Conservation (phyloP, 2,797 vertebrate species). For the Platalea minor region DNA sequence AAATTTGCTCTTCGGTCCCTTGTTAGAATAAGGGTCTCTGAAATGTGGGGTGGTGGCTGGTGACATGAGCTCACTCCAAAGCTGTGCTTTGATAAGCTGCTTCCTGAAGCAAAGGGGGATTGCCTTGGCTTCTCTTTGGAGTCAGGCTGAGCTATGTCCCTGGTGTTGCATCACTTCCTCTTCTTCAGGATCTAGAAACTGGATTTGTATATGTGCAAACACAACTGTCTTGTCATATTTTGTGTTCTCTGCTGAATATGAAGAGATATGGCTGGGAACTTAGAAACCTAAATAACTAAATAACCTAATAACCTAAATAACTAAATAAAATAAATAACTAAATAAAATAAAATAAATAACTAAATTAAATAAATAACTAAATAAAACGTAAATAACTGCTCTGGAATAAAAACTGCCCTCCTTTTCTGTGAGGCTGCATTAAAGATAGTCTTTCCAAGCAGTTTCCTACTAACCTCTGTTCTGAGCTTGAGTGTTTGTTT, state of each 20-base stretch:
- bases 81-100: background rate
- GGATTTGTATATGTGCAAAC: background rate
- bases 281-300: background rate
- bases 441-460: background rate
- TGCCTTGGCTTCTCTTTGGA: background rate
- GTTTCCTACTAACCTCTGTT: background rate
- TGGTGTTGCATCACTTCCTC: background rate
- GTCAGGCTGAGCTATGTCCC: background rate
- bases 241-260: background rate
- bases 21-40: background rate
- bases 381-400: background rate
- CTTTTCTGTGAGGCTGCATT: background rate
- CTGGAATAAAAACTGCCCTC: background rate
- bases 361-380: no score
- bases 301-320: background rate
- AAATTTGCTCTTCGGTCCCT: background rate
- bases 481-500: background rate
- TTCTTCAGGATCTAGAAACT: background rate
- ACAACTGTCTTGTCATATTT: background rate
- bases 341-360: no score
- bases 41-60: background rate
- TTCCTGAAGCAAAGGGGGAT: background rate
- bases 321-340: background rate
- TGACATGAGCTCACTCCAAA: background rate
- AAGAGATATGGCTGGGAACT: background rate